phyloP scores from a whole-genome alignment of 2,113 vertebrate genomes.

The Reinhardtius hippoglossoides region DNA sequence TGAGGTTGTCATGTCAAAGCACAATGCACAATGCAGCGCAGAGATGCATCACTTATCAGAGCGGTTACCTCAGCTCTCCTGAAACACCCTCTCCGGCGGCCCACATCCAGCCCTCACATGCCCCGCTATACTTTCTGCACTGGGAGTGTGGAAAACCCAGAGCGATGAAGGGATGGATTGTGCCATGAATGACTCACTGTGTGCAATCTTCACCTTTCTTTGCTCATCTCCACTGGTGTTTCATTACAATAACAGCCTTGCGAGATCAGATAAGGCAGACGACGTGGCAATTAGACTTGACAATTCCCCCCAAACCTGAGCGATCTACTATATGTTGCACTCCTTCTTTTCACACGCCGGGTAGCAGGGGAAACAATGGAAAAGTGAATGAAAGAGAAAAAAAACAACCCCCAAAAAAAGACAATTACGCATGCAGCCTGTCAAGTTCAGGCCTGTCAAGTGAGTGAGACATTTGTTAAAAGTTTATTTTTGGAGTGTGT shows the following conservation, averaged over 20 bases:
- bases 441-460: slow-evolving; percentile 12
- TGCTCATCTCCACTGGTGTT: slow-evolving; percentile 65
- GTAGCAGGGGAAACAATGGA: slow-evolving; percentile 28
- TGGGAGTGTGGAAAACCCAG: slow-evolving; percentile 62
- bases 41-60: slow-evolving; percentile 69
- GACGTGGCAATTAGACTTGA: slow-evolving; percentile 63
- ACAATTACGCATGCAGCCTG: slow-evolving; percentile 1
- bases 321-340: slow-evolving; percentile 33
- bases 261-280: slow-evolving; percentile 69
- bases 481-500: not conserved
- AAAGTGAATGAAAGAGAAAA: slow-evolving; percentile 16
- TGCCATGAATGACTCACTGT: slow-evolving; percentile 61
- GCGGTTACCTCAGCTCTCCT: slow-evolving; percentile 71
- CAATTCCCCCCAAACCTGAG: slow-evolving; percentile 43
- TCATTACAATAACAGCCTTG: slow-evolving; percentile 69
- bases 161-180: slow-evolving; percentile 69
- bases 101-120: slow-evolving; percentile 76
- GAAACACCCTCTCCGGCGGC: slow-evolving; percentile 48
- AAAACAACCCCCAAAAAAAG: not conserved
- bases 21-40: slow-evolving; percentile 73
- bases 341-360: slow-evolving; percentile 28
- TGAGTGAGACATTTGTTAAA: not conserved
- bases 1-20: slow-evolving; percentile 48
- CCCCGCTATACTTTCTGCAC: slow-evolving; percentile 69
- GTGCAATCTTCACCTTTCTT: slow-evolving; percentile 72